phyloP scores from a whole-genome alignment of 2,113 vertebrate species.

The Cisticola juncidis region DNA sequence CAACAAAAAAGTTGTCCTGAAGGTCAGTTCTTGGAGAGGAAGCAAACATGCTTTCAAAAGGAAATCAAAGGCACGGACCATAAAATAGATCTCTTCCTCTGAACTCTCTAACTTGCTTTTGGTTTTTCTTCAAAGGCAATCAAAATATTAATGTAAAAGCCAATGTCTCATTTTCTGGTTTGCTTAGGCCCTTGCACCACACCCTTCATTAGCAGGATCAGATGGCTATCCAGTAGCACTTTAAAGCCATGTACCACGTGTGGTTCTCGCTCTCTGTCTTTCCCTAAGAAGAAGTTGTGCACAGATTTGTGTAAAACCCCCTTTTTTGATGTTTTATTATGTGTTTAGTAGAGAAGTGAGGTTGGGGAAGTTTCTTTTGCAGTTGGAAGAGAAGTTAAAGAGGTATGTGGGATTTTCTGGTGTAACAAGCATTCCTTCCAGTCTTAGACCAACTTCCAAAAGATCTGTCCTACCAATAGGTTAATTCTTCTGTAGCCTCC shows the following conservation, averaged over 20 bases:
- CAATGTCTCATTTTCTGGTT: not conserved
- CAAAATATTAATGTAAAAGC: not conserved
- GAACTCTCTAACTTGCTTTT: not conserved
- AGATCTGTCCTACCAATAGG: not conserved
- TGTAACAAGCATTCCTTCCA: not conserved
- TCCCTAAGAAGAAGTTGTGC: not conserved
- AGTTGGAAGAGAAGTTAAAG: not conserved
- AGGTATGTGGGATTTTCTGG: not conserved
- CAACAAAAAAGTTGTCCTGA: not conserved
- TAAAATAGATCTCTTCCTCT: not conserved
- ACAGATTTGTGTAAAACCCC: not conserved
- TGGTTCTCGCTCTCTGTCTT: not conserved
- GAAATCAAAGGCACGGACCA: not conserved
- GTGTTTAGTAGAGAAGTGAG: slow-evolving; percentile 3
- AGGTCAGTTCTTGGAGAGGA: not conserved
- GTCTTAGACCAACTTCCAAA: not conserved
- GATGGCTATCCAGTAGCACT: not conserved
- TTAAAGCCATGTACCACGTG: not conserved
- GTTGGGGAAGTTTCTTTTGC: not conserved
- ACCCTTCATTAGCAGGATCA: not conserved
- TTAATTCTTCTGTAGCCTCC: not conserved
- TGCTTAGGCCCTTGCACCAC: not conserved
- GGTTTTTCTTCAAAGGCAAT: not conserved
- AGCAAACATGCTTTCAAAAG: not conserved
- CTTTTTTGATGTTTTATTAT: slow-evolving; percentile 23